Base-by-base conservation (phyloP, 2,888 invertebrate genomes). In the Patella caerulea region DNA sequence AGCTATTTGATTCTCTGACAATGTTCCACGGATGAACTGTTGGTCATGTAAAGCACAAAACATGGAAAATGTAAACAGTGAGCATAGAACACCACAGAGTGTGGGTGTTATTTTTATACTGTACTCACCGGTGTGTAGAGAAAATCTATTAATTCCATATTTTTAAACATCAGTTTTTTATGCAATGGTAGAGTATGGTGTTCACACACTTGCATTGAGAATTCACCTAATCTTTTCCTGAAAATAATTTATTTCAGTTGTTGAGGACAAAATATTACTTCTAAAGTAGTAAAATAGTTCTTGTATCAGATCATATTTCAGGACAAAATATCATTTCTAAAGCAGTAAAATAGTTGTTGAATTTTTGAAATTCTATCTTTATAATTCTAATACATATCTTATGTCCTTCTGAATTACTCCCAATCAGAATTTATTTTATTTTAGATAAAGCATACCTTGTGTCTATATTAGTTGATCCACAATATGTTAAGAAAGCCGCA, bases 401-500 rank as follows among this genome's bases (percentile, higher is more conserved):
- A 73, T 73, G n/a, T 11, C 15, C 15, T 45, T 4, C 24, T 9
- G 19, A 71, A 15, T 12, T 53, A 55, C 15, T 70, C 14, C 71
- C 73, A 80, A 59, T 71, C 75, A 53, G 54, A 45, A 71, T 74
- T 34, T 24, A 24, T 24, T 24, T 17, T 71, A 52, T 72, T 53
- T 45, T 12, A 52, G 19, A 14, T 14, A 79, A 19, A 9, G 65
- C 72, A n/a, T 80, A 88, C 89, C 91, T 89, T 19, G 88, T 88
- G 78, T 91, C 91, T 54, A 88, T 86, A 81, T 88, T 88, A 77
- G 89, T 86, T 19, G 90, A 87, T 7, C 89, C 89, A 84, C 91
- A 89, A 86, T 91, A 92, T 15, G 90, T 88, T 54, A 92, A 86
- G 84, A 88, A 91, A 52, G 91, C 91, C 1, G 92, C 84, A 7